Conservation (phyloP, 2,113 vertebrate genomes). For the Pteronura brasiliensis region DNA sequence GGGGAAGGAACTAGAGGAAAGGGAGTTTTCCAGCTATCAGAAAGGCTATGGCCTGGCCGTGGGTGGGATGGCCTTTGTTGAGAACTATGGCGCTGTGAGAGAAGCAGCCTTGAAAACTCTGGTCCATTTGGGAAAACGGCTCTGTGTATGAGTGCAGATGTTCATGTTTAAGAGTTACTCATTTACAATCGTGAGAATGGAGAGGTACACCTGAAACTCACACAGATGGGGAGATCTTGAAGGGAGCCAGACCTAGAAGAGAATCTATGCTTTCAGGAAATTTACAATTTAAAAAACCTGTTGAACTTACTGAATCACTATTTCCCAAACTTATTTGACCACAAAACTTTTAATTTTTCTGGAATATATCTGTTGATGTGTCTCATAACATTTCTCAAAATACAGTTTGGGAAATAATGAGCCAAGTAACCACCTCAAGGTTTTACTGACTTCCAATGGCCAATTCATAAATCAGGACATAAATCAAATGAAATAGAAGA, state of each 20-base stretch:
- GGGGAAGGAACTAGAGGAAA: neutral
- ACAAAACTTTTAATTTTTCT: neutral
- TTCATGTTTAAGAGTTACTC: constrained; percentile 36
- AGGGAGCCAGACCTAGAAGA: constrained; percentile 13
- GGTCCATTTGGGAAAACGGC: neutral
- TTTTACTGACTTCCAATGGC: neutral
- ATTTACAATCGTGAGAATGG: neutral
- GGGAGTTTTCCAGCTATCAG: neutral
- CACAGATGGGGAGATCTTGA: neutral
- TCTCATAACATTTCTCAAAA: neutral
- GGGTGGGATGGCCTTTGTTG: neutral
- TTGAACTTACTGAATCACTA: neutral
- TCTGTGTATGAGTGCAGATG: neutral
- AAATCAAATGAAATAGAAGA: neutral
- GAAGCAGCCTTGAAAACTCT: neutral
- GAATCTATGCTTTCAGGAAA: constrained; percentile 17
- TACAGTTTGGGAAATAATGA: neutral
- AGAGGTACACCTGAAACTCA: neutral
- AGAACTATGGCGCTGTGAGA: neutral
- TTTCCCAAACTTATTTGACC: neutral
- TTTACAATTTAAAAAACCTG: constrained; percentile 19
- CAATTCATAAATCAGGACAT: neutral
- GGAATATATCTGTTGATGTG: neutral
- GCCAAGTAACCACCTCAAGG: neutral
- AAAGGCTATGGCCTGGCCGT: neutral